Base-by-base conservation (phyloP, 2,113 vertebrate genomes). In the Pelecanoides urinatrix region DNA sequence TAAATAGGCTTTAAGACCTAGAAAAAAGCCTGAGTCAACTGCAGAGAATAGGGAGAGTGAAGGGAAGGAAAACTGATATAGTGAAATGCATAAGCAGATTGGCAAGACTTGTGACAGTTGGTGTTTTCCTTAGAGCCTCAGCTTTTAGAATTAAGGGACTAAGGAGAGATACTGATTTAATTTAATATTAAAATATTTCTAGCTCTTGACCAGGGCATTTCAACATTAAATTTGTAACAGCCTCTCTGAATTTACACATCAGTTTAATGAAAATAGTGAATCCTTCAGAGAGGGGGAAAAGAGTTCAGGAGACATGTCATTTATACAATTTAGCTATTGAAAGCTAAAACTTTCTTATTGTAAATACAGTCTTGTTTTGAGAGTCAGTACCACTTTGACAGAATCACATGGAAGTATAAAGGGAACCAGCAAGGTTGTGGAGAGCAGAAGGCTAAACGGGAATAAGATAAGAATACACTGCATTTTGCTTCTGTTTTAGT, bases 11-110 rank as follows among this genome's bases (percentile, higher is more conserved):
- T 92, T 71, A 70, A 95, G 95, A 96, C 82, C 85, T 88, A 90
- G 93, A 86, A 97, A 96, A 96, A 96, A 93, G 38, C 92, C 90
- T 93, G 96, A 97, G 94, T 96, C 96, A 97, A 96, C 92, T 88
- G 85, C 95, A 96, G 88, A 94, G 92, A 96, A 93, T 11, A 94
- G 44, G 50, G 67, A 96, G 59, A 92, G 63, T 25, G 85, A 88
- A 96, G 81, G 34, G 76, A 94, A 95, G 52, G 67, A 96, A 96
- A 96, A 94, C 88, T 73, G 86, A 95, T 86, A 80, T 1, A 63
- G 87, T 49, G 85, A 96, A 59, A 88, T 76, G 62, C 87, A 94
- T 58, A 94, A 96, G 71, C 71, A 94, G 92, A 92, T 61, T 93
- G 94, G 76, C 74, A 95, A 95, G 74, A 81, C 89, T 76, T 91